Evolutionary conservation across 2,113 vertebrate genomes (phyloP).

Genomic region (Pygoscelis antarcticus): DNA sequence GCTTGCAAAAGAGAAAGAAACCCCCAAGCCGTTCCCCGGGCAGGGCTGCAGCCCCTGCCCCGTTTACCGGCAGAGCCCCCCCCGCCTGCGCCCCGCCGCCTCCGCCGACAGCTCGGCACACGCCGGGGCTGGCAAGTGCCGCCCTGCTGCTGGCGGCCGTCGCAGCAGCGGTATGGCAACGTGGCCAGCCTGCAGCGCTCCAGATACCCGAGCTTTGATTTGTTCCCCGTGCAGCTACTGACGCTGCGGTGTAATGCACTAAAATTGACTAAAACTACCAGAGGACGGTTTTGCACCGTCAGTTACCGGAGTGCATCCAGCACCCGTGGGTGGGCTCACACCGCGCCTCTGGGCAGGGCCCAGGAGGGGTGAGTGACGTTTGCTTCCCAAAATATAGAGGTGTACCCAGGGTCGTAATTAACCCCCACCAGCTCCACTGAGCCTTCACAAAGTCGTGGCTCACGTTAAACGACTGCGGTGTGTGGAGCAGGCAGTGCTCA

Average conservation of each 20-base stretch:
- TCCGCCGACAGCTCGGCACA: neutral
- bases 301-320: neutral
- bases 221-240: neutral
- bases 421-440: neutral
- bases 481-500: too few species aligned
- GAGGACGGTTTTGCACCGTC: neutral
- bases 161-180: neutral
- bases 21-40: neutral
- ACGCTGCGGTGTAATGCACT: accelerated
- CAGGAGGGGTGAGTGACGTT: too few species aligned
- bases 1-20: neutral
- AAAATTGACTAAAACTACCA: neutral
- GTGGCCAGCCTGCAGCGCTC: neutral
- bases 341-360: neutral
- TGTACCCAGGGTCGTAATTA: too few species aligned
- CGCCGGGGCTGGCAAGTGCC: neutral
- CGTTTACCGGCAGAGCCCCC: neutral
- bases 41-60: neutral
- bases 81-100: neutral
- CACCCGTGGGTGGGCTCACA: neutral
- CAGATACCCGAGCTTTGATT: neutral
- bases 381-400: neutral
- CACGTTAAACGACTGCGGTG: neutral
- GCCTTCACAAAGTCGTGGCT: neutral
- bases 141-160: neutral